These are phyloP conservation scores for Rhabdomys dilectus DNA, from an alignment of 2,113 vertebrate genomes.

Conservation along the genomic window DNA sequence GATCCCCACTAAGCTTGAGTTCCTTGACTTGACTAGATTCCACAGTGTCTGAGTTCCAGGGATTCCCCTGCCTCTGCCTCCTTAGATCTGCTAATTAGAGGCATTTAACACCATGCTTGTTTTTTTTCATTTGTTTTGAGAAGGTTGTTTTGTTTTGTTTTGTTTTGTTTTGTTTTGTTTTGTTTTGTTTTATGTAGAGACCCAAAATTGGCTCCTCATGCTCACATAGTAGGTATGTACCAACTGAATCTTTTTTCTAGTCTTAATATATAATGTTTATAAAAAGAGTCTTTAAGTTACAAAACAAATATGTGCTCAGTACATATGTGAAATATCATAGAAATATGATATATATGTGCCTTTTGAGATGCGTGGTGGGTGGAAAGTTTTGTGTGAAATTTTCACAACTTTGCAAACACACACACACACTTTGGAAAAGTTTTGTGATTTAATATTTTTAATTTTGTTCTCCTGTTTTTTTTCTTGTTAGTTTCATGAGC, in stretches of 20 bases:
- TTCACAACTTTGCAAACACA: background rate
- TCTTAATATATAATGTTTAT: background rate
- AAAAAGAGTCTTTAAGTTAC: background rate
- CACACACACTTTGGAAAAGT: background rate
- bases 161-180: background rate
- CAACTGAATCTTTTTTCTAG: background rate
- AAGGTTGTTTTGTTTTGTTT: background rate
- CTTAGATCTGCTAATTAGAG: background rate
- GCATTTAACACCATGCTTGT: background rate
- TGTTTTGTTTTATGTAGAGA: background rate
- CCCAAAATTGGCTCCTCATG: background rate
- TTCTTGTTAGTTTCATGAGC: background rate
- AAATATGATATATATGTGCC: background rate
- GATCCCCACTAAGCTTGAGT: background rate
- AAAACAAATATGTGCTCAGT: background rate
- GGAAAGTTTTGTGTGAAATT: background rate
- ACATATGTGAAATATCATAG: background rate
- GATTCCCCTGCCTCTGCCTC: background rate
- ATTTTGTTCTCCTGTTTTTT: background rate
- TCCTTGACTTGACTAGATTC: background rate
- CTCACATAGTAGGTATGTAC: background rate
- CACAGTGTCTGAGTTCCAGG: background rate
- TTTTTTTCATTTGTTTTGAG: background rate
- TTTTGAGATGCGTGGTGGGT: background rate
- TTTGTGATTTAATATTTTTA: background rate